Evolutionary conservation across 1,140 invertebrate species (phyloP).

Genomic region (Halyomorpha halys): DNA sequence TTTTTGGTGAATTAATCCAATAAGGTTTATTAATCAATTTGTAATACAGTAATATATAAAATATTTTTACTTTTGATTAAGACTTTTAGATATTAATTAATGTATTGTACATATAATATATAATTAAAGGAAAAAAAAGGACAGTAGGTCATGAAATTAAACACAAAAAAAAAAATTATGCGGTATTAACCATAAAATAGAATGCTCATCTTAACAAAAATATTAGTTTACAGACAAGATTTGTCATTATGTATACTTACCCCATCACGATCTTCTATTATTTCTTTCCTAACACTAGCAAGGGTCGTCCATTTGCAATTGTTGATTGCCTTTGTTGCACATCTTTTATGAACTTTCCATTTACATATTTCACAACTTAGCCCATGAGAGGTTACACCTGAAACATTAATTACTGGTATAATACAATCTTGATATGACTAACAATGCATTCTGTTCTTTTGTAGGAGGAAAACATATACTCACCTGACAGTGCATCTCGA

Average conservation of each 20-base stretch:
- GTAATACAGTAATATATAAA: too few species aligned
- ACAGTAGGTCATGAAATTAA: too few species aligned
- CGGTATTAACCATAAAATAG: too few species aligned
- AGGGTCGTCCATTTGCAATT: slow-evolving; percentile 97
- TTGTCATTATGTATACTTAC: slow-evolving; percentile 42
- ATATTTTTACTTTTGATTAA: too few species aligned
- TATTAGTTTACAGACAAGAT: too few species aligned
- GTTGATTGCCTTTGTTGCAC: slow-evolving; percentile 78
- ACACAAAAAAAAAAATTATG: too few species aligned
- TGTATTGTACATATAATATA: too few species aligned
- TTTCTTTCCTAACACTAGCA: slow-evolving; percentile 82
- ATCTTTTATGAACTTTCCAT: slow-evolving; percentile 90
- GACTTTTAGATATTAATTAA: too few species aligned
- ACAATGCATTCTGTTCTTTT: neutral
- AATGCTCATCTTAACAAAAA: too few species aligned
- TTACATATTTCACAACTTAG: slow-evolving; percentile 95
- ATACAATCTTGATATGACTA: neutral
- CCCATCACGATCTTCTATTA: slow-evolving; percentile 86
- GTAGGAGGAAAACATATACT: slow-evolving; percentile 25
- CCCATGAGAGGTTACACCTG: slow-evolving; percentile 85
- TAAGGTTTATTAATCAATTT: too few species aligned
- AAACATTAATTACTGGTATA: slow-evolving; percentile 24
- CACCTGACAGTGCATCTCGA: slow-evolving; percentile 72
- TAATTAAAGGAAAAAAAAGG: too few species aligned
- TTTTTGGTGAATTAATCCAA: too few species aligned